phyloP scores from a whole-genome alignment of 2,888 invertebrate genomes.

The Pammene aurita region DNA sequence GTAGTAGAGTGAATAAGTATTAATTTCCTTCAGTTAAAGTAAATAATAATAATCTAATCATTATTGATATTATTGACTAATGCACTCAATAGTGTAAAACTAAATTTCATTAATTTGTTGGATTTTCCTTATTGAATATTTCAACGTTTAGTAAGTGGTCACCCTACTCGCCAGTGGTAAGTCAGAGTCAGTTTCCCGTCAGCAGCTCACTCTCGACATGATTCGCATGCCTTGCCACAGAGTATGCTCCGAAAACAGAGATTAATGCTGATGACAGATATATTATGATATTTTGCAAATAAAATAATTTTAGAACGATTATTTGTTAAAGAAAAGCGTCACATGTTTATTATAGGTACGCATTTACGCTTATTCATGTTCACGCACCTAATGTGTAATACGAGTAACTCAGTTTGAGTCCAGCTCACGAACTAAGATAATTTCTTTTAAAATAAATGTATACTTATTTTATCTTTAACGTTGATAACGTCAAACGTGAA shows the following conservation, averaged over 20 bases:
- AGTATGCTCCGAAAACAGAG: conserved; percentile 25
- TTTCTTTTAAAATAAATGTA: not conserved
- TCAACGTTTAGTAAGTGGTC: conserved; percentile 2
- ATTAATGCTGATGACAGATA: not conserved
- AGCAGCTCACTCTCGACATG: conserved; percentile 26
- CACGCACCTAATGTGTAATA: not conserved
- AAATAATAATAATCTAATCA: too few relatives aligned
- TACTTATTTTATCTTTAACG: not conserved
- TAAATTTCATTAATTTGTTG: not conserved
- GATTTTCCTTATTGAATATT: not conserved
- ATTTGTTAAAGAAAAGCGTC: too few relatives aligned
- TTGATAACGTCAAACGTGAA: conserved; percentile 10
- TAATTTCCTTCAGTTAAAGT: too few relatives aligned
- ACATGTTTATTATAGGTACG: too few relatives aligned
- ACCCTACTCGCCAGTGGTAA: conserved; percentile 27
- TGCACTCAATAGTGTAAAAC: too few relatives aligned
- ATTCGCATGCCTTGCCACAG: conserved; percentile 28
- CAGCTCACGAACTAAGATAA: not conserved
- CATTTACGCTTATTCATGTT: not conserved
- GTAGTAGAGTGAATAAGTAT: too few relatives aligned
- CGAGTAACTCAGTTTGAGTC: not conserved
- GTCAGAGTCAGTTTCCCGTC: conserved; percentile 22
- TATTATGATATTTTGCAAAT: not conserved
- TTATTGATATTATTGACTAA: too few relatives aligned
- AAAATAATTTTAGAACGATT: not conserved